Conservation (phyloP, 1,140 invertebrate species). For the Drosophila kikkawai region DNA sequence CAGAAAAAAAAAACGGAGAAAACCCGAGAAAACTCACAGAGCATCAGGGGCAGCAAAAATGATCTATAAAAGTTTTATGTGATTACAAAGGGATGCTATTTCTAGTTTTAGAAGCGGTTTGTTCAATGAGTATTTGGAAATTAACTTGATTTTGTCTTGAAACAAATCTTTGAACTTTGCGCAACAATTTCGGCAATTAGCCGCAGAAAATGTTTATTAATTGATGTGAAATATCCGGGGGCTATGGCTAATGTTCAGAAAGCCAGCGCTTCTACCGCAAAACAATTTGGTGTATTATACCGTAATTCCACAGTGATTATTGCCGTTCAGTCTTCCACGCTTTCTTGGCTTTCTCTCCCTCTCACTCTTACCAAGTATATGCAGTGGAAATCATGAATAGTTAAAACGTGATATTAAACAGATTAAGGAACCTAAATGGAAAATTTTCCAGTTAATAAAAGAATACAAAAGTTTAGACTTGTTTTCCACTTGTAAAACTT, state of each 20-base stretch:
- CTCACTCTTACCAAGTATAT: not conserved
- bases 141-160: constrained; percentile 7
- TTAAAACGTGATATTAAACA: too few relatives aligned
- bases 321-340: constrained; percentile 63
- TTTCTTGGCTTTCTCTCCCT: constrained; percentile 53
- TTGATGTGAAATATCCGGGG: constrained; percentile 39
- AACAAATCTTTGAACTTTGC: constrained; percentile 13
- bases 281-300: constrained; percentile 36
- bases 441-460: not conserved
- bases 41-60: not conserved
- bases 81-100: constrained; percentile 5
- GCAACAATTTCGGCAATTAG: constrained; percentile 46
- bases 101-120: constrained; percentile 23
- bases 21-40: not conserved
- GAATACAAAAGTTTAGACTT: not conserved
- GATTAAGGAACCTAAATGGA: not conserved
- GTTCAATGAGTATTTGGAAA: constrained; percentile 21
- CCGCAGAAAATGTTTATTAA: constrained; percentile 48
- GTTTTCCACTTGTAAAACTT: too few relatives aligned
- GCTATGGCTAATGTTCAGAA: constrained; percentile 37
- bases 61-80: not conserved
- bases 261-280: constrained; percentile 41
- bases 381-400: not conserved
- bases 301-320: constrained; percentile 63
- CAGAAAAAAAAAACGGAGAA: constrained; percentile 9